Conservation (phyloP, 2,113 vertebrate species). For the Rhizomys pruinosus region DNA sequence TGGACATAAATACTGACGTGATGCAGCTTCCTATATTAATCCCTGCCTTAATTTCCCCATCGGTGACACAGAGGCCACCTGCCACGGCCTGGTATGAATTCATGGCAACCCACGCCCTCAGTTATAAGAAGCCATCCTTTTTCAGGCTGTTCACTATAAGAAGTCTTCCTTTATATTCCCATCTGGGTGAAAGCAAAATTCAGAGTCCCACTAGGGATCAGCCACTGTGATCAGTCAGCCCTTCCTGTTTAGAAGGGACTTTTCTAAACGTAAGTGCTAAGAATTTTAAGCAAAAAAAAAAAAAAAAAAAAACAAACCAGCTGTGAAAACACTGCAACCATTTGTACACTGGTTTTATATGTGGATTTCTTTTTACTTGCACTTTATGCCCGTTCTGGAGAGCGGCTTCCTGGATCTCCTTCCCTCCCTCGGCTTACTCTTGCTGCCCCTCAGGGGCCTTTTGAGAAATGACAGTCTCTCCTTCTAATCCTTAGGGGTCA, state of each 20-base stretch:
- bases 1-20: neutral
- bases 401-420: neutral
- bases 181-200: conserved; percentile 19
- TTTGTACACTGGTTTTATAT: conserved; percentile 68
- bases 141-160: neutral
- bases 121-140: neutral
- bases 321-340: conserved; percentile 74
- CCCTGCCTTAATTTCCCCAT: neutral
- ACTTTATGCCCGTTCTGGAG: conserved; percentile 64
- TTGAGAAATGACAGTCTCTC: conserved; percentile 55
- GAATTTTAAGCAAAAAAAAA: conserved; percentile 70
- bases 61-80: neutral
- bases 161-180: conserved; percentile 2
- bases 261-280: conserved; percentile 76
- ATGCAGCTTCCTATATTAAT: neutral
- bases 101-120: neutral
- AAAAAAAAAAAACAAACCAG: too few relatives aligned
- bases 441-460: conserved; percentile 25
- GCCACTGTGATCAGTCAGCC: conserved; percentile 22
- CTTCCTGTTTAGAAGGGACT: conserved; percentile 59
- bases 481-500: neutral
- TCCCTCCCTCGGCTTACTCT: neutral
- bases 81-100: neutral
- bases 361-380: conserved; percentile 73
- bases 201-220: conserved; percentile 31